Evolutionary conservation across 2,797 vertebrate species (phyloP).

Genomic region (Oophaga sylvatica): DNA sequence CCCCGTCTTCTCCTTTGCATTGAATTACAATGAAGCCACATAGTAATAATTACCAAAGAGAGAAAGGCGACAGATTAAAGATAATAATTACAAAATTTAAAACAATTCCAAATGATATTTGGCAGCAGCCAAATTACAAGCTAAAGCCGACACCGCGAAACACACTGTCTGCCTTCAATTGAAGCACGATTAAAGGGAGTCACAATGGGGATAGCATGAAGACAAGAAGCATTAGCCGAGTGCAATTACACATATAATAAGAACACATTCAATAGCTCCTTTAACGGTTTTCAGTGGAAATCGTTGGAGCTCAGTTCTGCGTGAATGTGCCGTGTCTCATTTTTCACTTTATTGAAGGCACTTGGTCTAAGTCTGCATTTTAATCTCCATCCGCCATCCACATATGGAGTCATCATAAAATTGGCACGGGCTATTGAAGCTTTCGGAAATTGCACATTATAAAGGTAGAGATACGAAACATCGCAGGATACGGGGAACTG

Average conservation of each 20-base stretch:
- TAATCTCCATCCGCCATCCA: constrained; percentile 42
- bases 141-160: background rate
- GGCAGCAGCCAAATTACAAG: constrained; percentile 3
- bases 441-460: constrained; percentile 53
- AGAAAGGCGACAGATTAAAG: background rate
- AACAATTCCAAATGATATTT: constrained; percentile 33
- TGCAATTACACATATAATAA: constrained; percentile 53
- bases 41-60: constrained; percentile 10
- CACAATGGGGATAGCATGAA: constrained; percentile 4
- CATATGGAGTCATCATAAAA: constrained; percentile 55
- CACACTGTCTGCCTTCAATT: background rate
- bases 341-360: constrained; percentile 29
- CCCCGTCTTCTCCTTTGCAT: background rate
- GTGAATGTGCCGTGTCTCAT: constrained; percentile 28
- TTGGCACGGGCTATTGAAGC: constrained; percentile 53
- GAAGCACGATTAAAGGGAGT: constrained; percentile 17
- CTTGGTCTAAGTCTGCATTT: constrained; percentile 34
- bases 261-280: constrained; percentile 43
- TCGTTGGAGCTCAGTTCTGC: constrained; percentile 13
- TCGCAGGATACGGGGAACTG: constrained; percentile 33
- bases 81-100: constrained; percentile 10
- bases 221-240: constrained; percentile 29
- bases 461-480: constrained; percentile 52
- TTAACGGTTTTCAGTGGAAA: constrained; percentile 35
- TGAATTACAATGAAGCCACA: background rate